These are phyloP conservation scores for Falco rusticolus DNA, from an alignment of 2,797 vertebrate genomes.

Conservation along the genomic window DNA sequence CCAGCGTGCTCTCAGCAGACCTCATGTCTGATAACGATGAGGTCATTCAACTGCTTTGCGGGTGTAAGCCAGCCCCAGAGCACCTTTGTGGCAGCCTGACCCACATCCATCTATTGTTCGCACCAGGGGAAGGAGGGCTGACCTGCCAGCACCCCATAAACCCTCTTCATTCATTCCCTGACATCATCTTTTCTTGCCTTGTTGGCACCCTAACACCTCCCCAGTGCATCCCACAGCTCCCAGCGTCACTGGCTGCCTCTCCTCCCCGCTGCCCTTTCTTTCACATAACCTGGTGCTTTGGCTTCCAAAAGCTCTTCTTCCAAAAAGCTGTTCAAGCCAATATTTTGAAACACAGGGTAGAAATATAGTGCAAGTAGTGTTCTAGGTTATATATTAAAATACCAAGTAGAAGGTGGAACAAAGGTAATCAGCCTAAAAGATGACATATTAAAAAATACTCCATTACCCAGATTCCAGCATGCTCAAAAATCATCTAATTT, in stretches of 20 bases:
- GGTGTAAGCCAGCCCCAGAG: neutral
- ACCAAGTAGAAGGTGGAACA: neutral
- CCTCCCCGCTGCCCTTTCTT: neutral
- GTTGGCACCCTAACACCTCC: too few species aligned
- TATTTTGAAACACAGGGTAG: neutral
- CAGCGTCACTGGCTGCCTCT: neutral
- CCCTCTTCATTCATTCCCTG: neutral
- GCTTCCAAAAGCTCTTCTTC: neutral
- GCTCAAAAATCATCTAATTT: constrained; percentile 34
- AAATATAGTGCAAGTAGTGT: neutral
- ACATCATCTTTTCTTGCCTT: too few species aligned
- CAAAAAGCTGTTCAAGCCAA: neutral
- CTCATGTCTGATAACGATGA: neutral
- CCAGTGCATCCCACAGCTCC: neutral
- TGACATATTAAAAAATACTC: neutral
- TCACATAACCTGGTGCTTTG: too few species aligned
- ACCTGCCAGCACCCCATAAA: neutral
- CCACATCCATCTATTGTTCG: rapidly evolving
- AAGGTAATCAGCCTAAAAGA: constrained; percentile 33
- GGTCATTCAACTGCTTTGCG: neutral
- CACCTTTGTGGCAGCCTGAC: neutral
- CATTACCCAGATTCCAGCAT: neutral
- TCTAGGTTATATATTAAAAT: constrained; percentile 12
- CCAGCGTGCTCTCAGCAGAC: neutral
- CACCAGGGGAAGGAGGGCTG: neutral